Evolutionary conservation across 2,113 vertebrate species (phyloP), one percentile per base, ranked within the genome.

Genomic region (Muscicapa adusta): DNA sequence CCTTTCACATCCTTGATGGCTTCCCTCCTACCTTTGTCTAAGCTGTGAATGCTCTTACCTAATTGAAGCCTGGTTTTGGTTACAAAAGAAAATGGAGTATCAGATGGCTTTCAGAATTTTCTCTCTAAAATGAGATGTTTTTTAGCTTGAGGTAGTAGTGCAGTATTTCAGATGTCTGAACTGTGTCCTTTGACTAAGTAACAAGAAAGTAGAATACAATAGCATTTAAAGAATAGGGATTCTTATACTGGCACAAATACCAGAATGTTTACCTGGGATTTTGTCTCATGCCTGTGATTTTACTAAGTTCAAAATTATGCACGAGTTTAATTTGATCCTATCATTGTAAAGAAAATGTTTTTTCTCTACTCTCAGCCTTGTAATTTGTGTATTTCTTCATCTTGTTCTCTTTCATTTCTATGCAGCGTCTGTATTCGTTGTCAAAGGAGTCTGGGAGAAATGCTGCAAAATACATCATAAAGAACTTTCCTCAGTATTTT

Each of bases 381-480:
- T 68, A 57, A 54, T 40, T 36, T 18, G 6, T 83, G 5, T 76
- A 13, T 60, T 76, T 70, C 31, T 74, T 43, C 12, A 18, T 72
- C 43, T 53, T 66, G 16, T 89, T 71, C 17, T 56, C 1, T 91
- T 28, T 89, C 13, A 8, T 94, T 65, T 79, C 50, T 73, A 23
- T 83, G 61, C 85, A 99, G 99, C 98, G 96, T 91, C 61, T 98
- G 3, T 99, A 94, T 97, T 98, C 97, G 3, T 91, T 99, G 82
- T 97, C 99, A 3, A 98, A 98, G 95, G 98, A 99, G 92, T 99
- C 99, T 2, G 99, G 99, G 11, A 97, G 89, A 96, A 98, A 98
- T 94, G 98, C 99, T 72, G 99, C 99, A 26, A 99, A 98, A 83
- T 99, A 97, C 86, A 98, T 99, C 51, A 58, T 99, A 93, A 97